phyloP scores from a whole-genome alignment of 2,113 vertebrate genomes.

The Pelmatolapia mariae region DNA sequence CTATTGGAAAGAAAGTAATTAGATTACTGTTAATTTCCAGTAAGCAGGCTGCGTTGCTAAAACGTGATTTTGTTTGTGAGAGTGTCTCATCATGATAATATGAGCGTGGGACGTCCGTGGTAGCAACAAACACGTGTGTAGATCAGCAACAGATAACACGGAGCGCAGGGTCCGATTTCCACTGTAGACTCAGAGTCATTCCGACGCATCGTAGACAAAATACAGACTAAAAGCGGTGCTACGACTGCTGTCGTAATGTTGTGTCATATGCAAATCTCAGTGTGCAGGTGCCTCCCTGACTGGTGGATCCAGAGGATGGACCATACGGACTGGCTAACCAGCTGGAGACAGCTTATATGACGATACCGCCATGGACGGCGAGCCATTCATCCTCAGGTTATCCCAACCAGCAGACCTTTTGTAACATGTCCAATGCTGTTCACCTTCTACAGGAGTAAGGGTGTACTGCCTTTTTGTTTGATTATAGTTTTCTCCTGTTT shows the following conservation, averaged over 20 bases:
- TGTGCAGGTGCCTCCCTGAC: not conserved
- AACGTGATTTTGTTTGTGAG: not conserved
- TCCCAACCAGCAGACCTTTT: not conserved
- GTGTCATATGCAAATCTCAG: not conserved
- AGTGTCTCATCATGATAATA: not conserved
- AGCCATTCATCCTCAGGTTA: not conserved
- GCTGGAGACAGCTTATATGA: not conserved
- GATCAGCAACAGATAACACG: not conserved
- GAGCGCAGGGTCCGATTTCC: not conserved
- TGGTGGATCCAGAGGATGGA: not conserved
- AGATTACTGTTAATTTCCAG: not conserved
- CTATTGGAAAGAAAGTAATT: not conserved
- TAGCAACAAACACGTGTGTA: not conserved
- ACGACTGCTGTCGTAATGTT: not conserved
- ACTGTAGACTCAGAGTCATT: not conserved
- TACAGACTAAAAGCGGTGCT: not conserved
- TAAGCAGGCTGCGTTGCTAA: not conserved
- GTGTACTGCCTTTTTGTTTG: too few relatives aligned
- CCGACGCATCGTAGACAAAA: not conserved
- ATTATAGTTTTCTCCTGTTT: too few relatives aligned
- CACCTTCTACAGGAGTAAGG: too few relatives aligned
- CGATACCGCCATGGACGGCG: too few relatives aligned
- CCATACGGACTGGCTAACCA: not conserved
- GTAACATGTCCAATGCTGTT: too few relatives aligned
- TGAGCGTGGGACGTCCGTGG: rapidly evolving